A percentile compares a stretch with the other conserved stretches of the same genome.
phyloP scores from a whole-genome alignment of 2,113 vertebrate species.

The Etheostoma cragini region DNA sequence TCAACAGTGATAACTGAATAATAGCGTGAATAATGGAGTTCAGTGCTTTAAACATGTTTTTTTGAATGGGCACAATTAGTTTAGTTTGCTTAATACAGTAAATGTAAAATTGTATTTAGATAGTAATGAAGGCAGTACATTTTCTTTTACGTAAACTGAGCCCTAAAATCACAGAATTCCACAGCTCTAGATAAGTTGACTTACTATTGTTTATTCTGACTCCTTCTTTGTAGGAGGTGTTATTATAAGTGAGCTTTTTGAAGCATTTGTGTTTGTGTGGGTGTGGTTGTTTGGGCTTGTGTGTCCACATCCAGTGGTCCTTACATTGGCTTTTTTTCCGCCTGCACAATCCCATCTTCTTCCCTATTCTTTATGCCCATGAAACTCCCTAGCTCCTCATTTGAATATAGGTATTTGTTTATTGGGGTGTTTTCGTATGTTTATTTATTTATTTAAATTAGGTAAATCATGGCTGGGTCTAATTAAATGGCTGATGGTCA shows the following conservation, averaged over 20 bases:
- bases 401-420: constrained; percentile 84
- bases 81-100: neutral
- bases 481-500: constrained; percentile 87
- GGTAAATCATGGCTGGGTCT: constrained; percentile 81
- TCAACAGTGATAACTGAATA: no score
- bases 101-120: neutral
- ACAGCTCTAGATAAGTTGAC: neutral
- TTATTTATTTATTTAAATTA: constrained; percentile 85
- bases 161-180: neutral
- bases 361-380: constrained; percentile 63
- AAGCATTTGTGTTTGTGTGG: constrained; percentile 17
- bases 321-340: constrained; percentile 67
- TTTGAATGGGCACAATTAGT: no score
- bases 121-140: neutral
- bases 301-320: constrained; percentile 66
- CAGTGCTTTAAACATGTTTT: no score
- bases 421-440: constrained; percentile 79
- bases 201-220: constrained; percentile 1
- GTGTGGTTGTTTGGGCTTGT: constrained; percentile 6
- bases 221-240: neutral
- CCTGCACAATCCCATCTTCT: constrained; percentile 67
- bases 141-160: neutral
- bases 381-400: constrained; percentile 66
- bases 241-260: constrained; percentile 38
- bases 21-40: no score